phyloP scores from a whole-genome alignment of 2,888 invertebrate genomes.

The Monoplex corrugatus region DNA sequence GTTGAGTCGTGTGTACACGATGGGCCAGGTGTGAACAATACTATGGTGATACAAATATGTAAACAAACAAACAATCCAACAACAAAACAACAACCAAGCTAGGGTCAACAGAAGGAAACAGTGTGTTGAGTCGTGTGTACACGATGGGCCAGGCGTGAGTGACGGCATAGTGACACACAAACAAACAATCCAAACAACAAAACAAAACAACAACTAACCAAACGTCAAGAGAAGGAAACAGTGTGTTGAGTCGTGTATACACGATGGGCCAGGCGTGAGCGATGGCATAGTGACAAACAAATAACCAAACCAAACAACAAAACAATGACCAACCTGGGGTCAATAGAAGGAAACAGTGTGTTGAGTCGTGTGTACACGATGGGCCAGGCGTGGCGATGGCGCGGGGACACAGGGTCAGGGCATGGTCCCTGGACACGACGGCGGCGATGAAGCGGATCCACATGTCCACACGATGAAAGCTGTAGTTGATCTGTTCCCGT shows the following conservation, averaged over 20 bases:
- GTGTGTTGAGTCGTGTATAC: constrained; percentile 93
- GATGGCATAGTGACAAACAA: constrained; percentile 84
- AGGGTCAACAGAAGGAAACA: no score
- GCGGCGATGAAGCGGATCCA: constrained; percentile 89
- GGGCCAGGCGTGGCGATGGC: constrained; percentile 97
- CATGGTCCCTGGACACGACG: constrained; percentile 91
- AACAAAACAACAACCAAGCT: no score
- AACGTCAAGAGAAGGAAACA: constrained; percentile 95
- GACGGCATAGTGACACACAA: no score
- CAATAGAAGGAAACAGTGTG: constrained; percentile 94
- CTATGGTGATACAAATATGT: no score
- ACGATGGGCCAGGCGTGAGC: constrained; percentile 98
- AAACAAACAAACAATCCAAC: no score
- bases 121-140: no score
- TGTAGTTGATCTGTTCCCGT: constrained; percentile 68
- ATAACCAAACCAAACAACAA: background rate
- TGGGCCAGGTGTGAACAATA: no score
- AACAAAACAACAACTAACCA: constrained; percentile 78
- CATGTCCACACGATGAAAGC: constrained; percentile 77
- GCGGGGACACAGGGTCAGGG: constrained; percentile 91
- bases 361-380: constrained; percentile 95
- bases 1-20: no score
- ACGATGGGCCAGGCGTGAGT: no score
- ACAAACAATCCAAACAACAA: no score
- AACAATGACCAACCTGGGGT: constrained; percentile 85